A percentile compares a stretch with the other conserved stretches of the same genome.
Evolutionary conservation across 2,113 vertebrate genomes (phyloP).

Genomic region (Podarcis cretensis): DNA sequence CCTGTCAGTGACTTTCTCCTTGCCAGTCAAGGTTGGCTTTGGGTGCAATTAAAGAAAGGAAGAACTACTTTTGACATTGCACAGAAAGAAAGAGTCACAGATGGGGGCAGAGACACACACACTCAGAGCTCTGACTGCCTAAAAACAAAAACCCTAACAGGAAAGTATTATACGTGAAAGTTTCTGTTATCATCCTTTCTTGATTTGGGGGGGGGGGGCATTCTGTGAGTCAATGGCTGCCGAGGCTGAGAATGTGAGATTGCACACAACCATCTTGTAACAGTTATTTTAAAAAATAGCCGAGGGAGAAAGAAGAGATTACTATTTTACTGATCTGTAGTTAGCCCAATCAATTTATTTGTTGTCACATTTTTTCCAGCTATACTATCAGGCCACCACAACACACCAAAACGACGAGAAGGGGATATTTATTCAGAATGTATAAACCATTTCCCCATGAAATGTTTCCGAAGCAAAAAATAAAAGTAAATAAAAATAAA

Average conservation of each 20-base stretch:
- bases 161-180: not conserved
- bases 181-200: not conserved
- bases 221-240: not conserved
- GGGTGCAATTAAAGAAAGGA: slow-evolving; percentile 76
- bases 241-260: rapidly evolving
- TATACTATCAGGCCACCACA: not conserved
- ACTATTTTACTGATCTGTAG: not conserved
- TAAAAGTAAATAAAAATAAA: too few species aligned
- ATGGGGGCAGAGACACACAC: slow-evolving; percentile 31
- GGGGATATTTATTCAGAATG: not conserved
- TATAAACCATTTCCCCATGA: too few species aligned
- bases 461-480: too few species aligned
- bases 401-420: not conserved
- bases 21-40: slow-evolving; percentile 87
- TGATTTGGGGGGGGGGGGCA: not conserved
- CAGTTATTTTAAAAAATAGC: not conserved
- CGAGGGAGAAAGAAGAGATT: too few species aligned
- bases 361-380: not conserved
- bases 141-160: not conserved
- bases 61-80: slow-evolving; percentile 76
- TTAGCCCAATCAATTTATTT: not conserved
- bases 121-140: not conserved
- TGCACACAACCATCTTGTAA: not conserved
- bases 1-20: slow-evolving; percentile 88
- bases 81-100: slow-evolving; percentile 50